Evolutionary conservation across 2,113 vertebrate species (phyloP).

Genomic region (Dinomys branickii): DNA sequence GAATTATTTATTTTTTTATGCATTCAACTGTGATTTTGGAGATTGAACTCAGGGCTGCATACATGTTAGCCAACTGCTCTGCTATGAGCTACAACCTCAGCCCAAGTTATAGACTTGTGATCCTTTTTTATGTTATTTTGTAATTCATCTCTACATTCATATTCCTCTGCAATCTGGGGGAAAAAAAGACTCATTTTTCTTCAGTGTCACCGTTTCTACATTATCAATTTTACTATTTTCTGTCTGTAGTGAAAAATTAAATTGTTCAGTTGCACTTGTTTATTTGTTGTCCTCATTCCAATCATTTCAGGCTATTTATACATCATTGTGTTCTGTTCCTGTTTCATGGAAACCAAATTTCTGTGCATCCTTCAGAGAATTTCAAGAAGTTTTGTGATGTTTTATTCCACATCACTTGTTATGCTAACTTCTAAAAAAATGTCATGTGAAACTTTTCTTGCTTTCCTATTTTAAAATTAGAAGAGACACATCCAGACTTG

Average conservation of each 20-base stretch:
- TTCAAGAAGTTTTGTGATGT: background rate
- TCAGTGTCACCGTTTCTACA: background rate
- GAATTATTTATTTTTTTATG: background rate
- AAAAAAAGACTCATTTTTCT: background rate
- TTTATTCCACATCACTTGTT: background rate
- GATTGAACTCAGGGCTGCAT: background rate
- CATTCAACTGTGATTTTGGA: background rate
- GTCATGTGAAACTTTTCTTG: background rate
- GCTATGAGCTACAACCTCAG: background rate
- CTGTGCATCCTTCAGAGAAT: background rate
- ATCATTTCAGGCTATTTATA: background rate
- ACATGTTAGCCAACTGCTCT: no score
- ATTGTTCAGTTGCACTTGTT: background rate
- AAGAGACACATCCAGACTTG: background rate
- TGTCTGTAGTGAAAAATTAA: slow-evolving; percentile 1
- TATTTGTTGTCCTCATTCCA: background rate
- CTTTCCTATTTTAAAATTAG: slow-evolving; percentile 5
- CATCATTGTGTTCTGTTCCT: background rate
- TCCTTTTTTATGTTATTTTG: background rate
- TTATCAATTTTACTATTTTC: background rate
- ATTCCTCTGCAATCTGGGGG: background rate
- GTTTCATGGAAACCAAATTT: background rate
- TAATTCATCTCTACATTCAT: background rate
- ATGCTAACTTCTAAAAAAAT: background rate
- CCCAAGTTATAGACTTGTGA: background rate